phyloP scores from a whole-genome alignment of 2,797 vertebrate species.

The Sebastes hubbsi region DNA sequence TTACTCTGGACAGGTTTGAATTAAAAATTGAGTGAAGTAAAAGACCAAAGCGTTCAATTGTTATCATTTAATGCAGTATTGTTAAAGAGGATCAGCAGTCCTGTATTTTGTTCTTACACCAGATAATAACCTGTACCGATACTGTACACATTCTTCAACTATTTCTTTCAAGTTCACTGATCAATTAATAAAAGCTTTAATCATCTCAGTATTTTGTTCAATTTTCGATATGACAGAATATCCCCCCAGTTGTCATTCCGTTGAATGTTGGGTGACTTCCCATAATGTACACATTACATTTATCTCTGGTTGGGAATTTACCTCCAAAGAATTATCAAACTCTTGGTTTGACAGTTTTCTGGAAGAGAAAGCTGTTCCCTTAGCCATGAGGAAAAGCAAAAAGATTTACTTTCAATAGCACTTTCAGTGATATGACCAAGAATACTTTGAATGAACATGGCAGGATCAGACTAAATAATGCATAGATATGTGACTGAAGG shows the following conservation, averaged over 20 bases:
- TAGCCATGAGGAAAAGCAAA: neutral
- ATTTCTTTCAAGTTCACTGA: neutral
- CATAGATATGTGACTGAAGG: neutral
- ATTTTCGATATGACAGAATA: neutral
- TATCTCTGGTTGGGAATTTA: conserved; percentile 38
- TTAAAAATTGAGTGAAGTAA: neutral
- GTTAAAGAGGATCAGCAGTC: neutral
- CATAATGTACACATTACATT: neutral
- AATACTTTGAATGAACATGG: neutral
- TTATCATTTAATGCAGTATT: neutral
- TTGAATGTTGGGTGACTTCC: conserved; percentile 44
- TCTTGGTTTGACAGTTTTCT: neutral
- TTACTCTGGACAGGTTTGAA: neutral
- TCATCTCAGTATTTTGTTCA: neutral
- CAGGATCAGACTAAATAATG: neutral
- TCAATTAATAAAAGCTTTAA: neutral
- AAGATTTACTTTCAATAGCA: neutral
- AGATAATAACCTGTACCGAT: too few species aligned
- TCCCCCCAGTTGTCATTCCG: neutral
- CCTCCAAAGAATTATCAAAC: neutral
- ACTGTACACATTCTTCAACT: neutral
- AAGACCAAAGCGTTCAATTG: neutral
- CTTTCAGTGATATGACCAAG: neutral
- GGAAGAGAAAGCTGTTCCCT: neutral
- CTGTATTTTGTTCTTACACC: neutral